Percentiles rank a stretch among this genome's conserved stretches.
phyloP scores from a whole-genome alignment of 2,113 vertebrate genomes.

The Columba livia region DNA sequence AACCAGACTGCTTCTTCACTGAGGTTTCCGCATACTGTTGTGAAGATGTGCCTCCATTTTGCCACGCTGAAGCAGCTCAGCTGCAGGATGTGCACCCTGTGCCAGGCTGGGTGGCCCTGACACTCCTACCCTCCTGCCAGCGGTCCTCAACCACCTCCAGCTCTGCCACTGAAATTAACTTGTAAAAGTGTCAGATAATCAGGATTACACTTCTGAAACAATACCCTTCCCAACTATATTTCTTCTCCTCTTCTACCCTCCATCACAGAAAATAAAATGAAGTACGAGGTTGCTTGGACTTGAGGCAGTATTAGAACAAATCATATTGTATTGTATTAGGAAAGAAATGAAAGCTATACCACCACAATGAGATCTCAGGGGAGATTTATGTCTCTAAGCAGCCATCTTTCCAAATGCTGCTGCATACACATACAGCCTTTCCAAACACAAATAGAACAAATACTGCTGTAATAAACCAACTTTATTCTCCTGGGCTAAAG shows the following conservation, averaged over 20 bases:
- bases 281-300: background rate
- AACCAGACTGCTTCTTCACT: constrained; percentile 40
- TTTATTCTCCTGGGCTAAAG: background rate
- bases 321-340: background rate
- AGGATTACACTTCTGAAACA: background rate
- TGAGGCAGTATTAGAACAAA: background rate
- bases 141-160: background rate
- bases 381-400: background rate
- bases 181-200: background rate
- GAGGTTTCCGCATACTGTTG: background rate
- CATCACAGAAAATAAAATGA: background rate
- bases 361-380: background rate
- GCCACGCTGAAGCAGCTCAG: background rate
- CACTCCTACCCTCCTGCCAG: background rate
- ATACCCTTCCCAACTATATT: background rate
- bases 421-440: background rate
- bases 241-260: background rate
- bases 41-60: constrained; percentile 43
- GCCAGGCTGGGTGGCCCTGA: background rate
- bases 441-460: background rate
- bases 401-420: constrained; percentile 33
- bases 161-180: background rate
- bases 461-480: background rate
- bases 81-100: background rate
- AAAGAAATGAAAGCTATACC: background rate